Base-by-base conservation (phyloP, 2,888 invertebrate species). In the Polydrusus pterygomalis region DNA sequence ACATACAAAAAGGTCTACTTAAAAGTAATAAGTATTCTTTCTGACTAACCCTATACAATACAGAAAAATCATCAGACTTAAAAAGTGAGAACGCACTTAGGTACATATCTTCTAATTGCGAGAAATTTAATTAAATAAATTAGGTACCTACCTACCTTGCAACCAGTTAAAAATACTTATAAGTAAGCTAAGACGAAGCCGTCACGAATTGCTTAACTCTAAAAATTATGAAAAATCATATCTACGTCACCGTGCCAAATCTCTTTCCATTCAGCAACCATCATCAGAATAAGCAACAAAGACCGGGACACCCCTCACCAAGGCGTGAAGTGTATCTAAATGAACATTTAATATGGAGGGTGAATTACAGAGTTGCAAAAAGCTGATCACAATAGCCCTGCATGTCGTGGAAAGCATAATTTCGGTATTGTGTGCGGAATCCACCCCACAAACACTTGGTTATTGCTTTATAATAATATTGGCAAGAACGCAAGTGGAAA, bases 311-410 rank as follows among this genome's bases (percentile, higher is more conserved):
- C 38, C 70, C 75, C 65, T 64, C 76, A 75, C 76, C 78, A 77
- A 80, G 80, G 78, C 78, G 79, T 81, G 81, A 83, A 83, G 82
- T 83, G 83, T 83, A 81, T 81, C 84, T 83, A 87, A 87, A 87
- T 86, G 87, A 86, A 84, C 86, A 87, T 87, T 87, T 86, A 86
- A 86, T 86, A 82, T 63, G 82, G 83, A 5, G 85, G 85, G 84
- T 82, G 82, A 80, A 81, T 84, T 84, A 85, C 82, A 81, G 63
- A 62, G 58, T 60, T 54, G 67, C 17, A 70, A 54, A 62, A 56
- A 56, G n/a, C 43, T 60, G 51, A 25, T 2, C 71, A 71, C 70
- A 70, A 70, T 51, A 38, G 62, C 17, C 62, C n/a, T n/a, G n/a
- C n/a, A n/a, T 63, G 62, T 40, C 63, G 18, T 63, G 11, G 58